Percentiles rank a stretch among this genome's conserved stretches.
Evolutionary conservation across 1,140 invertebrate species (phyloP).

Genomic region (Eriosoma lanigerum): DNA sequence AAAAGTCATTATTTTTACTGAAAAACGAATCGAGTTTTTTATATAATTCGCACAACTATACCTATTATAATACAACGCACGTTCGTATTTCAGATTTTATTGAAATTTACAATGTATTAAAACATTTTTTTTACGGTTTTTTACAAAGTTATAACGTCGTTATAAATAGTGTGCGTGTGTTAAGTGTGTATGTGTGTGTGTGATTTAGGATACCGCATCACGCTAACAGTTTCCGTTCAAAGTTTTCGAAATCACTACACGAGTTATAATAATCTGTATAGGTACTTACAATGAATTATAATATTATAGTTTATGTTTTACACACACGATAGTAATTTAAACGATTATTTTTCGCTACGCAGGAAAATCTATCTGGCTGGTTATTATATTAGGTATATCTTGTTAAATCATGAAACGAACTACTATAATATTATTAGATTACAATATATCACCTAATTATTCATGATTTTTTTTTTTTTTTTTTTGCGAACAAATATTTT

Average conservation of each 20-base stretch:
- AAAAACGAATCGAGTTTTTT: not conserved
- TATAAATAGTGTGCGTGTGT: not conserved
- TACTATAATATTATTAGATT: too few relatives aligned
- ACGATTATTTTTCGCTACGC: not conserved
- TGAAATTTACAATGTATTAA: not conserved
- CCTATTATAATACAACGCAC: not conserved
- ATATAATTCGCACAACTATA: not conserved
- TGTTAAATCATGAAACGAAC: too few relatives aligned
- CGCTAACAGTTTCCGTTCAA: conserved; percentile 19
- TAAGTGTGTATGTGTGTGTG: too few relatives aligned
- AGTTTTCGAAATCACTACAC: not conserved
- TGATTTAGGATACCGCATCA: conserved; percentile 1
- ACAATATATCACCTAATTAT: too few relatives aligned
- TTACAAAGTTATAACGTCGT: not conserved
- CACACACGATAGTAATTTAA: not conserved
- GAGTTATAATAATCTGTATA: not conserved
- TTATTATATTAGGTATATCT: not conserved
- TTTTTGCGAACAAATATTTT: too few relatives aligned
- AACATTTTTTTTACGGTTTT: conserved; percentile 21
- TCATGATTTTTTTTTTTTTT: too few relatives aligned
- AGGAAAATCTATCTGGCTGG: not conserved
- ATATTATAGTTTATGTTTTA: not conserved
- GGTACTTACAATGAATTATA: too few relatives aligned
- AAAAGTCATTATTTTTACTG: not conserved
- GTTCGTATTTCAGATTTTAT: not conserved